These are phyloP conservation scores for Chlorodrepanis virens DNA, from an alignment of 2,113 vertebrate genomes.

Conservation along the genomic window DNA sequence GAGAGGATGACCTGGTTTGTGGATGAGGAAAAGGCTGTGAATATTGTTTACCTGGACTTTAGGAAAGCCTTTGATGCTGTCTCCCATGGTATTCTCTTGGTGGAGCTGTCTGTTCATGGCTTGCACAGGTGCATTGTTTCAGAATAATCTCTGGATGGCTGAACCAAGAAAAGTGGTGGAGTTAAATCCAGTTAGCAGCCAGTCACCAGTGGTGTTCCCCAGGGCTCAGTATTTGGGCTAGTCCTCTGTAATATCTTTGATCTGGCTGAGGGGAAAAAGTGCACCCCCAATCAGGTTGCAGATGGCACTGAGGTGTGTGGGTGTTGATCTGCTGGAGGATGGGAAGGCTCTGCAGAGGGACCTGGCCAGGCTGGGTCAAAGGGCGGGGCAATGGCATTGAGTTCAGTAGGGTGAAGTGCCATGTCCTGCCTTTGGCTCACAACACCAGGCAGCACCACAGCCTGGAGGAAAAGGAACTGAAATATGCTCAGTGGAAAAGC, in stretches of 20 bases:
- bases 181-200: background rate
- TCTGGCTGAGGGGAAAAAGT: background rate
- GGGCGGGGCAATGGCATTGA: fast-evolving
- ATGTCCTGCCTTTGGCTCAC: background rate
- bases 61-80: background rate
- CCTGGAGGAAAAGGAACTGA: background rate
- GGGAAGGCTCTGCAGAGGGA: background rate
- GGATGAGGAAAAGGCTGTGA: background rate
- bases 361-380: background rate
- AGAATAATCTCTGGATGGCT: background rate
- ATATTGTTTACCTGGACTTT: background rate
- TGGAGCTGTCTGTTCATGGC: background rate
- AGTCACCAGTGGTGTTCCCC: background rate
- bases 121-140: background rate
- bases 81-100: background rate
- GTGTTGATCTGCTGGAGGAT: background rate
- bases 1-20: background rate
- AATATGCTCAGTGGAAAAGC: background rate
- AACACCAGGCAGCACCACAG: background rate
- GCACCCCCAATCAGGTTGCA: background rate
- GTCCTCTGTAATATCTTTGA: background rate
- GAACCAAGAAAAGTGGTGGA: background rate
- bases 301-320: background rate
- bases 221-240: background rate
- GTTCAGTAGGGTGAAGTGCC: background rate